Evolutionary conservation across 1,140 invertebrate genomes (phyloP).

Genomic region (Nephila pilipes): DNA sequence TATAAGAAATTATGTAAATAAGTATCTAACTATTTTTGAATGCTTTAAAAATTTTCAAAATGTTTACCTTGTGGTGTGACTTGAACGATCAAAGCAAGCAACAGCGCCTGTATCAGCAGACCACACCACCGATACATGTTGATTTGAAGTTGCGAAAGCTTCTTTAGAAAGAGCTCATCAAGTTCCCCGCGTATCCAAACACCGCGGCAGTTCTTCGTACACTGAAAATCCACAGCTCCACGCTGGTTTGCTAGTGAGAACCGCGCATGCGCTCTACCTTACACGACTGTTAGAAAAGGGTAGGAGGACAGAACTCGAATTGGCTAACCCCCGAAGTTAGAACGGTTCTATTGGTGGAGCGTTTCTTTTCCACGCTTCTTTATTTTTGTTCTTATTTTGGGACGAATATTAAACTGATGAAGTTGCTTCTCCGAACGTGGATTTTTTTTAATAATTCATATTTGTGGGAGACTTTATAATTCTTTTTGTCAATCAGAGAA

Average conservation of each 20-base stretch:
- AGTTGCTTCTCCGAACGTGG: neutral
- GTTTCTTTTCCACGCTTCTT: slow-evolving; percentile 28
- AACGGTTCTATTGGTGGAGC: slow-evolving; percentile 39
- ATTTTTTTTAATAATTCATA: no score
- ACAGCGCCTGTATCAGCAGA: slow-evolving; percentile 19
- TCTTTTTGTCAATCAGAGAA: no score
- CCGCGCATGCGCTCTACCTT: slow-evolving; percentile 21
- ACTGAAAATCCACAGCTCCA: slow-evolving; percentile 43
- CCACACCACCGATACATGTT: slow-evolving; percentile 47
- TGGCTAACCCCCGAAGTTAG: slow-evolving; percentile 4
- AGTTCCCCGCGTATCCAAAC: slow-evolving; percentile 44
- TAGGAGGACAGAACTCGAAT: slow-evolving; percentile 37
- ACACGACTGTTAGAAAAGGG: neutral
- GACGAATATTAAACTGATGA: neutral
- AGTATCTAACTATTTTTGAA: neutral
- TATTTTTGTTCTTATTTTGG: slow-evolving; percentile 3
- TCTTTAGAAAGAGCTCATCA: neutral
- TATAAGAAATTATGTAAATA: neutral
- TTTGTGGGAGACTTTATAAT: no score
- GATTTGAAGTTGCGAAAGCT: slow-evolving; percentile 35
- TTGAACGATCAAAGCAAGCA: slow-evolving; percentile 12
- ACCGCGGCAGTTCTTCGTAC: slow-evolving; percentile 27
- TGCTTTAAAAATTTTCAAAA: neutral
- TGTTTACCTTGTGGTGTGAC: slow-evolving; percentile 36
- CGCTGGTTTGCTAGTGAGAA: slow-evolving; percentile 39